These are phyloP conservation scores for Galendromus occidentalis DNA, from an alignment of 1,140 invertebrate species.

Conservation along the genomic window DNA sequence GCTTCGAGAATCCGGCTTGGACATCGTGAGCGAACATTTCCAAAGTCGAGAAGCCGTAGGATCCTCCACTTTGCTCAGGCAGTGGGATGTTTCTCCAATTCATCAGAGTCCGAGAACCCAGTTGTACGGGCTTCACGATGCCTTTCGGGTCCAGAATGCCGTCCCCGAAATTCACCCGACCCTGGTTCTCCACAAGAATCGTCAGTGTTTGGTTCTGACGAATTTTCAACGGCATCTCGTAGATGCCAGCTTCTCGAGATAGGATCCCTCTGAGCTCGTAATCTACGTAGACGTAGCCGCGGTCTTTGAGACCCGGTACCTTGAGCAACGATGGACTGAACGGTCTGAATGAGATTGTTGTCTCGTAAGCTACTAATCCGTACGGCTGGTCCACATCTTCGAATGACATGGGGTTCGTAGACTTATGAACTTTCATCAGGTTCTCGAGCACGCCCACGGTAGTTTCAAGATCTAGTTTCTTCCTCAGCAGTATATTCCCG, in stretches of 20 bases:
- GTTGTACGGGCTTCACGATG: neutral
- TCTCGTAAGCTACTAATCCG: constrained; percentile 22
- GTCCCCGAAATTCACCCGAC: constrained; percentile 16
- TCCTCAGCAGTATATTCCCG: neutral
- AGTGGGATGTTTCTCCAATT: constrained; percentile 2
- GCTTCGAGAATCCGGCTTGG: neutral
- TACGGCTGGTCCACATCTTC: constrained; percentile 20
- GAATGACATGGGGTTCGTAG: constrained; percentile 19
- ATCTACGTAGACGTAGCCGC: constrained; percentile 17
- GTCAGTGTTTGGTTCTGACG: constrained; percentile 2
- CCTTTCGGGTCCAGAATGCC: constrained; percentile 13
- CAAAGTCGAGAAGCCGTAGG: neutral
- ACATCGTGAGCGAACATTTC: neutral
- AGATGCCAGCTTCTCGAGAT: neutral
- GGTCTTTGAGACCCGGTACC: constrained; percentile 16
- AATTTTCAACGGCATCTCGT: constrained; percentile 4
- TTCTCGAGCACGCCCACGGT: neutral
- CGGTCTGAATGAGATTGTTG: constrained; percentile 15
- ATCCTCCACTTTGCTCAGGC: neutral
- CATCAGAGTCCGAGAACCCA: neutral
- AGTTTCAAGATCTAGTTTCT: neutral
- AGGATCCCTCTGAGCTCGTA: constrained; percentile 15
- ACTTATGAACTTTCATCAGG: neutral
- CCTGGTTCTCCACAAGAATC: constrained; percentile 20
- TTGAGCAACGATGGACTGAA: constrained; percentile 16